Base-by-base conservation (phyloP, 2,113 vertebrate genomes). In the Probosciger aterrimus region DNA sequence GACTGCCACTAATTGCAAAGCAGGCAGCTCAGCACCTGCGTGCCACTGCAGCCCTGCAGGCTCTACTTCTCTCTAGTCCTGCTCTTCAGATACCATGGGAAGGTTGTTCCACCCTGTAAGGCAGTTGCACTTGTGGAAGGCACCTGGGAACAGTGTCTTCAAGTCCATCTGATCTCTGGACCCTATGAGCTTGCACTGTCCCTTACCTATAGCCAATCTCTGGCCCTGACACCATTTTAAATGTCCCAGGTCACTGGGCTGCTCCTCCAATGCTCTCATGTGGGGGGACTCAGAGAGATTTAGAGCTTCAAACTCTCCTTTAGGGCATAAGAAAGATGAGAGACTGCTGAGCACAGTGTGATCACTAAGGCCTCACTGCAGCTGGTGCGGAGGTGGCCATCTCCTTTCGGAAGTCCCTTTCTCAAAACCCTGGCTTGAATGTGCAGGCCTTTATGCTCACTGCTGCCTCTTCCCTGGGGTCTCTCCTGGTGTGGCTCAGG, bases 361-460 rank as follows among this genome's bases (percentile, higher is more conserved):
- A 15, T 65, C 50, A 14, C 57, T 6, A 28, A 23, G 59, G 64
- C 17, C 62, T 49, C 22, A 12, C 11, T 31, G 16, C 59, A 9
- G 16, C 19, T 70, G 65, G 28, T 18, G 1, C 7, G 43, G 3
- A 9, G 24, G 22, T 1, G 6, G 23, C 28, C 44, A 14, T 39
- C 43, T 70, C 73, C 35, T 39, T n/a, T 75, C n/a, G 7, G 3
- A 37, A 44, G 37, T 30, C 37, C 35, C 25, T 59, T 43, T 20
- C 52, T 43, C 67, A 44, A 7, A 69, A 53, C 20, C n/a, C 31
- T 52, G 43, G 4, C 69, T 63, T 27, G 17, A 76, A 44, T 11
- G 22, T 1, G 0, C 0, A 1, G 11, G 14, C 27, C 14, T 46
- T 44, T 27, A 13, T 1, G 4, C 23, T 57, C 14, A 2, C 22